Percentiles rank a stretch among this genome's conserved stretches.
Evolutionary conservation across 2,888 invertebrate species (phyloP).

Genomic region (Cyrtodaria siliqua): DNA sequence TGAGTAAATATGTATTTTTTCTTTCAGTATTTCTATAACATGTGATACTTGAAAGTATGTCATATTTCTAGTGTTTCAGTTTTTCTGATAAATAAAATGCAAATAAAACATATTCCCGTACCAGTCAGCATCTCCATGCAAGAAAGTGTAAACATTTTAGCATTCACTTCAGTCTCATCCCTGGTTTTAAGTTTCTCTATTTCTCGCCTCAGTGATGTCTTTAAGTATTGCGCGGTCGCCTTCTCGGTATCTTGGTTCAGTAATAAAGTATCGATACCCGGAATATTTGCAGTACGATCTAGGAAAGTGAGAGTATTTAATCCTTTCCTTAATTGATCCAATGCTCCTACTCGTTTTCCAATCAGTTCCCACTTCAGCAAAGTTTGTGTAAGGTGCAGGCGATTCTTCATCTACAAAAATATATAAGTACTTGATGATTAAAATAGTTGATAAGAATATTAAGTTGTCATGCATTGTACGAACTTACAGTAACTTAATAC

Average conservation of each 20-base stretch:
- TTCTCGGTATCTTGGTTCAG: conserved; percentile 36
- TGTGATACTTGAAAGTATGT: no score
- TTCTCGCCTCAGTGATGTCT: conserved; percentile 40
- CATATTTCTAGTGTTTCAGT: no score
- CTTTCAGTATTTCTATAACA: no score
- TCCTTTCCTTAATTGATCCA: conserved; percentile 55
- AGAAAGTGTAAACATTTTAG: conserved; percentile 54
- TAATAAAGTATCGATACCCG: conserved; percentile 45
- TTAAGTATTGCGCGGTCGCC: conserved; percentile 59
- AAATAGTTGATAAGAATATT: neutral
- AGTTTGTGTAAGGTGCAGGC: conserved; percentile 53
- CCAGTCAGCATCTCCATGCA: conserved; percentile 62
- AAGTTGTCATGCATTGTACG: no score
- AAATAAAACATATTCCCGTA: no score
- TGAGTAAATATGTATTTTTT: no score
- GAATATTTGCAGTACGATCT: conserved; percentile 35
- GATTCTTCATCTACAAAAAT: conserved; percentile 38
- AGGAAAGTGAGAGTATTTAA: conserved; percentile 55
- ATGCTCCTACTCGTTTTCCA: conserved; percentile 46
- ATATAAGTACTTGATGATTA: neutral
- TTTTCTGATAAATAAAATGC: no score
- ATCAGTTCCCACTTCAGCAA: conserved; percentile 63
- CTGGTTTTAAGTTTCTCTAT: conserved; percentile 34
- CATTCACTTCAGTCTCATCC: conserved; percentile 48
- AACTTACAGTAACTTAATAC: no score